Evolutionary conservation across 2,797 vertebrate species (phyloP).

Genomic region (Apodemus agrarius): DNA sequence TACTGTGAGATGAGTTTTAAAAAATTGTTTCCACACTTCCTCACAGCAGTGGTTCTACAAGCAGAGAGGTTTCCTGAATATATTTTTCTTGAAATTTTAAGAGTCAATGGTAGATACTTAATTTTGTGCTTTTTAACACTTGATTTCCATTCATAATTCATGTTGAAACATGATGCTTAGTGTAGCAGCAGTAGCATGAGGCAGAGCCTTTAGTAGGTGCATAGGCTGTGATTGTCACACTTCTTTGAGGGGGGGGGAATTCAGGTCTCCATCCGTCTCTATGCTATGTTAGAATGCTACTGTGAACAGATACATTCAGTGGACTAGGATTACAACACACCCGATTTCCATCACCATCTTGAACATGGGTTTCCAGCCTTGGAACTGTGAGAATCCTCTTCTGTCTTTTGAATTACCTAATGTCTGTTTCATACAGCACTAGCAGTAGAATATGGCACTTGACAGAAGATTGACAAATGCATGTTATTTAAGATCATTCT

Average conservation of each 20-base stretch:
- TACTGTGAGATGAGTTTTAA: neutral
- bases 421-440: neutral
- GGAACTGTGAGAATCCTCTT: neutral
- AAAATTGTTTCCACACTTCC: neutral
- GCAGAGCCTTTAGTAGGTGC: neutral
- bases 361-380: too few relatives aligned
- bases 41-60: neutral
- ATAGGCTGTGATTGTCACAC: neutral
- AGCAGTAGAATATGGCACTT: neutral
- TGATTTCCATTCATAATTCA: neutral
- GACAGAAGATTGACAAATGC: neutral
- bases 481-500: neutral
- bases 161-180: too few relatives aligned
- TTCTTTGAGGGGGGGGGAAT: neutral
- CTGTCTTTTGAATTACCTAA: neutral
- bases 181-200: neutral
- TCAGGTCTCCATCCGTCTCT: neutral
- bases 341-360: rapidly evolving
- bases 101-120: neutral
- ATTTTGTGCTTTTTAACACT: neutral
- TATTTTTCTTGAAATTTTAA: neutral
- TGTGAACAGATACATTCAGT: neutral
- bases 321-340: rapidly evolving
- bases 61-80: neutral
- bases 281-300: neutral